phyloP scores from a whole-genome alignment of 1,140 invertebrate genomes.

The Philotrypesis tridentata region DNA sequence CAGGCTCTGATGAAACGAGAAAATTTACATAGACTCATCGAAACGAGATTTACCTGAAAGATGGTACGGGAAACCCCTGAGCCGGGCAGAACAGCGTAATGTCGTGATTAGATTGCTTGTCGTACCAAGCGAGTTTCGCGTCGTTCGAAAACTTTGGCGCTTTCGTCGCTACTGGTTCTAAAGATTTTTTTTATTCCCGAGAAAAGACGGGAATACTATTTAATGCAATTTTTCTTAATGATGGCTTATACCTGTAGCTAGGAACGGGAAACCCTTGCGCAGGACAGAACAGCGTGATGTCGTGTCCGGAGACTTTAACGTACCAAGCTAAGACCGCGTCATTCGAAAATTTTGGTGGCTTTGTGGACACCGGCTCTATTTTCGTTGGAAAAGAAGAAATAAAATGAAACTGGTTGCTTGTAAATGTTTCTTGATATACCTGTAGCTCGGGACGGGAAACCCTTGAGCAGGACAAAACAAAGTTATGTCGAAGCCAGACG shows the following conservation, averaged over 20 bases:
- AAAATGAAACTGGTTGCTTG: not conserved
- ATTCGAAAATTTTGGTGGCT: conserved; percentile 77
- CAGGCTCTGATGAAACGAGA: conserved; percentile 69
- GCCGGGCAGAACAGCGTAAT: conserved; percentile 79
- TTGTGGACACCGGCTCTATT: conserved; percentile 79
- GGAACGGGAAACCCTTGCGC: conserved; percentile 84
- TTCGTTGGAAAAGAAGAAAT: not conserved
- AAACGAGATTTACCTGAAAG: conserved; percentile 76
- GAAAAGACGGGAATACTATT: conserved; percentile 5
- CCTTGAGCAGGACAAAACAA: conserved; percentile 71
- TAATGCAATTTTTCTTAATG: not conserved
- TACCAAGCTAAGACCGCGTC: conserved; percentile 71
- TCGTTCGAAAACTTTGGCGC: conserved; percentile 64
- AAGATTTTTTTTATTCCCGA: not conserved
- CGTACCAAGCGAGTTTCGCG: conserved; percentile 64
- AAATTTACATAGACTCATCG: not conserved
- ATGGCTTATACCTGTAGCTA: conserved; percentile 68
- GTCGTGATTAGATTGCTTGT: conserved; percentile 67
- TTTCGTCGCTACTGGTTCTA: conserved; percentile 69
- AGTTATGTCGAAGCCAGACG: conserved; percentile 63
- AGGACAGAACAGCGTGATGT: conserved; percentile 72
- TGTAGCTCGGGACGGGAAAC: conserved; percentile 73
- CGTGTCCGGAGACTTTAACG: conserved; percentile 61
- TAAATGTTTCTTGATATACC: conserved; percentile 59
- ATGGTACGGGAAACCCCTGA: conserved; percentile 81